phyloP scores from a whole-genome alignment of 1,140 invertebrate species.

The Drosophila subobscura region DNA sequence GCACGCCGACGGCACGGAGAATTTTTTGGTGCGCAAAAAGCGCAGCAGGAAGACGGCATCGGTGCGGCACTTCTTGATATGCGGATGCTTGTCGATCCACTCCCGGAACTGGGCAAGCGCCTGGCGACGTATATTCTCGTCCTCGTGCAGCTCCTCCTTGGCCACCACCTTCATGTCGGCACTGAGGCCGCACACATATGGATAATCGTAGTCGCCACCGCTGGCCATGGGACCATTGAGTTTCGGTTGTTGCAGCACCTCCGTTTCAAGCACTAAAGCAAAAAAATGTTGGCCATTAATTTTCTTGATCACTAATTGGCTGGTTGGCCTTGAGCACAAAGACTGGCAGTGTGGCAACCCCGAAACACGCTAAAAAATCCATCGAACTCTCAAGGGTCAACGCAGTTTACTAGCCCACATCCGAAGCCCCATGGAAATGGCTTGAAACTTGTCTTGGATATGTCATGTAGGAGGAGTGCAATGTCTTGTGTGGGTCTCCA shows the following conservation, averaged over 20 bases:
- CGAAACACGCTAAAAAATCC: slow-evolving; percentile 58
- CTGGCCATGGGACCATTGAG: slow-evolving; percentile 54
- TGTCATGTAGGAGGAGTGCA: slow-evolving; percentile 40
- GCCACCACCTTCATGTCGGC: slow-evolving; percentile 85
- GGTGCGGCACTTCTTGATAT: slow-evolving; percentile 90
- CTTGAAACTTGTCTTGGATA: slow-evolving; percentile 8
- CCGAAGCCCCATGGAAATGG: slow-evolving; percentile 1
- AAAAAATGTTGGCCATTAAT: slow-evolving; percentile 15
- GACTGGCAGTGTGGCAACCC: slow-evolving; percentile 28
- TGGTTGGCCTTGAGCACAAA: slow-evolving; percentile 64
- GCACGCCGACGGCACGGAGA: slow-evolving; percentile 92
- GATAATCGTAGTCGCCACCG: slow-evolving; percentile 65
- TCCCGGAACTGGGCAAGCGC: slow-evolving; percentile 89
- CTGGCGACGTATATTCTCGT: slow-evolving; percentile 88
- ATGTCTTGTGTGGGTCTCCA: slow-evolving; percentile 36
- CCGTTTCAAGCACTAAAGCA: slow-evolving; percentile 80
- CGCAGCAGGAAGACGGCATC: slow-evolving; percentile 91
- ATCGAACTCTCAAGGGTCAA: slow-evolving; percentile 67
- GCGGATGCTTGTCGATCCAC: slow-evolving; percentile 90
- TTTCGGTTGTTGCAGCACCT: slow-evolving; percentile 68
- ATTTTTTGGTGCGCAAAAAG: slow-evolving; percentile 94
- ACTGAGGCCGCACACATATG: slow-evolving; percentile 71
- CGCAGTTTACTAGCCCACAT: slow-evolving; percentile 53
- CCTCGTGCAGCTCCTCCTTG: slow-evolving; percentile 89
- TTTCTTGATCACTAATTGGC: slow-evolving; percentile 60